Percentiles rank a stretch among this genome's conserved stretches.
These are phyloP conservation scores for Microplitis manilae DNA, from an alignment of 2,888 invertebrate genomes.

Conservation along the genomic window DNA sequence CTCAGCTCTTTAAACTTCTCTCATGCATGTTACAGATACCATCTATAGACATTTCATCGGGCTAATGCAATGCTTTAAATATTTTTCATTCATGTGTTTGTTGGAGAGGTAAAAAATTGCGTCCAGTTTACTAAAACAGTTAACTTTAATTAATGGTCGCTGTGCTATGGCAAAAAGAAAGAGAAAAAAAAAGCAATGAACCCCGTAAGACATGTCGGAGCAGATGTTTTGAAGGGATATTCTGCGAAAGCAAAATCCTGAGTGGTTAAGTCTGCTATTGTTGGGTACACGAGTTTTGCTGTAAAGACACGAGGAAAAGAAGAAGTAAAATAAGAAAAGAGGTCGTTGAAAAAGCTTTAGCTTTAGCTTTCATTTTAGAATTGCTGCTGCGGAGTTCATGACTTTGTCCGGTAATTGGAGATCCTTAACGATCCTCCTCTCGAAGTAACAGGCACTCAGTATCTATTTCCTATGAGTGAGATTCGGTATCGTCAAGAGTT, in stretches of 20 bases:
- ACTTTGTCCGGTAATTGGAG: constrained; percentile 58
- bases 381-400: constrained; percentile 45
- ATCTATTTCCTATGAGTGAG: constrained; percentile 49
- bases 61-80: too few relatives aligned
- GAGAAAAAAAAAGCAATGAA: background rate
- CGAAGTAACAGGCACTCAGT: constrained; percentile 46
- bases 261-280: constrained; percentile 19
- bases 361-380: background rate
- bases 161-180: background rate
- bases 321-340: constrained; percentile 10
- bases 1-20: too few relatives aligned
- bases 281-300: constrained; percentile 33
- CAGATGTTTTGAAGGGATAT: constrained; percentile 13
- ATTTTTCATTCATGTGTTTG: too few relatives aligned
- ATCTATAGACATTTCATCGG: background rate
- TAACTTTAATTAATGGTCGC: background rate
- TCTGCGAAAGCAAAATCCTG: constrained; percentile 5
- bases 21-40: too few relatives aligned
- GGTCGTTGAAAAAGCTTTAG: constrained; percentile 6
- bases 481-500: constrained; percentile 4
- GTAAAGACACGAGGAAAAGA: constrained; percentile 35
- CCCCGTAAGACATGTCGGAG: constrained; percentile 6
- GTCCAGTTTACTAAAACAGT: background rate
- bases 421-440: constrained; percentile 59
- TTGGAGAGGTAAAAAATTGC: background rate